Base-by-base conservation (phyloP, 2,113 vertebrate genomes). In the Pseudolaguvia tuberculata region DNA sequence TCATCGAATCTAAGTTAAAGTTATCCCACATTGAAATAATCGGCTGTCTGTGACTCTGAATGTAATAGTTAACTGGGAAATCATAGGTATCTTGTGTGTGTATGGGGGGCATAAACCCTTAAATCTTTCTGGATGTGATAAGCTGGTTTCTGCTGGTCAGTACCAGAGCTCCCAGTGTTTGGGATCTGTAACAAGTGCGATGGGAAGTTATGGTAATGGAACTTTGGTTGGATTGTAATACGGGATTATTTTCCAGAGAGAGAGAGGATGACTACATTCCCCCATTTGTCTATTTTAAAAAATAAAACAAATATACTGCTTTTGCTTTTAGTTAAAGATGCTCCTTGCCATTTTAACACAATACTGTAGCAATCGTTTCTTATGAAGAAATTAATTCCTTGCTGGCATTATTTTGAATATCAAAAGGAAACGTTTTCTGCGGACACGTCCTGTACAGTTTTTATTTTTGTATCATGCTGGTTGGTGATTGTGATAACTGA, bases 291-390 rank as follows among this genome's bases (percentile, higher is more conserved):
- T 76, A 85, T 88, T 88, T 78, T 79, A 81, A 86, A 84, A 14
- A 56, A 85, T 79, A 81, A 83, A n/a, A n/a, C n/a, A n/a, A n/a
- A n/a, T n/a, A n/a, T n/a, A n/a, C n/a, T 83, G 76, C 78, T 81
- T 88, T 84, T 82, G 88, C 88, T 85, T 87, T 84, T 89, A 87
- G 84, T 85, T 88, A 85, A 84, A 77, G 85, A 85, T 89, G 89
- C 68, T 89, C 84, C 84, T 90, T 90, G 90, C 89, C 89, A 89
- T 89, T 89, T 90, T 91, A 93, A 94, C 93, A 95, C 88, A 65
- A 94, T 93, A 95, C 93, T 95, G 93, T 95, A 95, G 92, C 90
- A 91, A 89, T 91, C 89, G 84, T 92, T 93, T 92, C 90, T 91
- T 91, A 90, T 89, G 88, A 90, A 86, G 84, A 83, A 85, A 89